These are phyloP conservation scores for Pharmacophagus antenor DNA, from an alignment of 2,888 invertebrate genomes.

Conservation along the genomic window DNA sequence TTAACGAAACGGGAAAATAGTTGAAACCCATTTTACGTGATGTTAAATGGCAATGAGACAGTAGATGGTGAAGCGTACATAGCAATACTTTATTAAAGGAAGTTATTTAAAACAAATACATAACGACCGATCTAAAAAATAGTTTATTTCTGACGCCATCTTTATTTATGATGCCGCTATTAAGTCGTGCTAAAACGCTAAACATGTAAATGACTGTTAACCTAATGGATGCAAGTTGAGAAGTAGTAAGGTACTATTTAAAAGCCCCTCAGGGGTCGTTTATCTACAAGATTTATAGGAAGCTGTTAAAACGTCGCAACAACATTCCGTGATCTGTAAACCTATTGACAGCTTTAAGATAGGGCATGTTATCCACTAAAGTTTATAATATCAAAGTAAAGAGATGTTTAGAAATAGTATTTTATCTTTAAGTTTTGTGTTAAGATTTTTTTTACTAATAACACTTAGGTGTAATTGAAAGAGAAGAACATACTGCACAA, in stretches of 20 bases:
- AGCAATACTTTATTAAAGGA: no score
- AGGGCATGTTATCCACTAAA: background rate
- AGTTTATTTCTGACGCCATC: background rate
- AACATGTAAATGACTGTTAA: background rate
- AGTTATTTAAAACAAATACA: no score
- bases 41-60: no score
- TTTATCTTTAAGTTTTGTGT: no score
- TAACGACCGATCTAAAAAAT: no score
- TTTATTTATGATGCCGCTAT: background rate
- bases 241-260: background rate
- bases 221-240: background rate
- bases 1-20: no score
- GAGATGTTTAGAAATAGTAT: background rate
- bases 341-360: background rate
- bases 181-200: background rate
- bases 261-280: background rate
- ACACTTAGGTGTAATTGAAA: no score
- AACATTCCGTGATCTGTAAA: slow-evolving; percentile 1
- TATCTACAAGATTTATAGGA: slow-evolving; percentile 15
- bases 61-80: no score
- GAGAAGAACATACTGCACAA: no score
- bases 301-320: slow-evolving; percentile 8
- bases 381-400: background rate
- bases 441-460: no score
- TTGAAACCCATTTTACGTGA: no score